These are phyloP conservation scores for Macrostomum lignano DNA, from an alignment of 1,140 invertebrate species.

Conservation along the genomic window DNA sequence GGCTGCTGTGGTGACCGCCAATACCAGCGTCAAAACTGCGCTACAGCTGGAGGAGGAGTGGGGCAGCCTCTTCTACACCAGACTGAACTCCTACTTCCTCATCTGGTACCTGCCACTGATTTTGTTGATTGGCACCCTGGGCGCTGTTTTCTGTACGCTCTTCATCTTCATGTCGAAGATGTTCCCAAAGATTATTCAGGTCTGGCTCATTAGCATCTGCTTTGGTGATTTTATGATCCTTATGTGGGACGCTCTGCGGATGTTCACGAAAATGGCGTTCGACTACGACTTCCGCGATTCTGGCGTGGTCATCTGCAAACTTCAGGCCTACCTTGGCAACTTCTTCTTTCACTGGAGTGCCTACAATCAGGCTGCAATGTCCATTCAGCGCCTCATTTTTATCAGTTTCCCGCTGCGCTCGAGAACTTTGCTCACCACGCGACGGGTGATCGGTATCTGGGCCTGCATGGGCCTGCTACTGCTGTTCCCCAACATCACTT, in stretches of 20 bases:
- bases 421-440: constrained; percentile 1
- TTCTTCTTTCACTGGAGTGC: constrained; percentile 4
- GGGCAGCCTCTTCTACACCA: no score
- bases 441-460: not conserved
- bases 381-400: not conserved
- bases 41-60: no score
- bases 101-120: constrained; percentile 1
- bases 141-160: not conserved
- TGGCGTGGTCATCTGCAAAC: not conserved
- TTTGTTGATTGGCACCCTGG: not conserved
- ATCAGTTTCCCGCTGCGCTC: not conserved
- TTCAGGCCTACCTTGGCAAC: not conserved
- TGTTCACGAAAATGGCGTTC: constrained; percentile 1
- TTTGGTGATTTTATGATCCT: constrained; percentile 4
- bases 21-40: no score
- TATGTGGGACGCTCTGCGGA: not conserved
- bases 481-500: not conserved
- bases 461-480: not conserved
- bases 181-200: not conserved
- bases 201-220: constrained; percentile 5
- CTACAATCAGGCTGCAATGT: constrained; percentile 1
- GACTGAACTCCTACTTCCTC: no score
- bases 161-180: constrained; percentile 1
- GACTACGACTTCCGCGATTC: constrained; percentile 3
- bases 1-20: no score